Base-by-base conservation (phyloP, 2,113 vertebrate genomes). In the Laticauda colubrina region DNA sequence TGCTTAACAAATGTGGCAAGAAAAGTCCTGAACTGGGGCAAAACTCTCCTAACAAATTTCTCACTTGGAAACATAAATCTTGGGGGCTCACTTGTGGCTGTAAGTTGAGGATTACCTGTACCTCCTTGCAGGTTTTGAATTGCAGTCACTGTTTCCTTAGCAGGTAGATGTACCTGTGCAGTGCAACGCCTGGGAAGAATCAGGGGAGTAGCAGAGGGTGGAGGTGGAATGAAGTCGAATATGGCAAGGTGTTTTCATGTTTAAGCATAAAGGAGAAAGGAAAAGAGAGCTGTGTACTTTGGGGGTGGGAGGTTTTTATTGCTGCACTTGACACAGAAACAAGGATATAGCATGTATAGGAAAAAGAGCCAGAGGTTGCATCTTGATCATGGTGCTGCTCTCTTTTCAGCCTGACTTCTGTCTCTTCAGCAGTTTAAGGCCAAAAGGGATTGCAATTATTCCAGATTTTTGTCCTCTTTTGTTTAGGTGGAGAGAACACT, bases 201-300 rank as follows among this genome's bases (percentile, higher is more conserved):
- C 0, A 2, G 0, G 5, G 87, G 43, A 51, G 0, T 0, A 2
- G 53, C 61, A 89, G 87, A 29, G 91, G 0, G 91, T 0, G 0
- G 85, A 0, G 0, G 26, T 34, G 34, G 21, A 3, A 23, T 15
- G 69, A 15, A 75, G 7, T 0, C 0, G 85, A 81, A 0, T 21
- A 11, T 0, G 45, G 11, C 87, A 87, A 55, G 85, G 0, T 53
- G 0, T 89, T 6, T 56, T 85, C 0, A 0, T 0, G 29, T 10
- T 94, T 0, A 39, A 8, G 69, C 86, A 93, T 75, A 0, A 1
- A 10, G 90, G 34, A 93, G 81, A 94, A 4, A 88, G 91, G 89
- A 24, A 26, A 95, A 90, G 87, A 75, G 45, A 81, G 18, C 34
- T 21, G 87, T 11, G 1, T 69, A 92, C 57, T 92, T 90, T 34